Evolutionary conservation across 2,797 vertebrate species (phyloP).

Genomic region (Liasis olivaceus): DNA sequence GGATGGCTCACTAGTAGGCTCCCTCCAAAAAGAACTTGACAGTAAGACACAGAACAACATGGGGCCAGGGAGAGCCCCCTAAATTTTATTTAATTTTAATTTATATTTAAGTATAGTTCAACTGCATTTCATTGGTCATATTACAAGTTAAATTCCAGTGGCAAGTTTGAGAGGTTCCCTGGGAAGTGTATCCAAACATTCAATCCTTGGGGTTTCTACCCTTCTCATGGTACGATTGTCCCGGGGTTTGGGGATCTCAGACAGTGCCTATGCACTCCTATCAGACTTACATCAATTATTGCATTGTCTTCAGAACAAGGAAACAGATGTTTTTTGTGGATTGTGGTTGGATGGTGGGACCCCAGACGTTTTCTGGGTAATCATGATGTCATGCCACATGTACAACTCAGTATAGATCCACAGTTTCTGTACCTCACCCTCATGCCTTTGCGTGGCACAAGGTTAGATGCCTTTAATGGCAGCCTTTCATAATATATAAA

Average conservation of each 20-base stretch:
- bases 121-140: neutral
- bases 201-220: neutral
- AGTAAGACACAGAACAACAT: neutral
- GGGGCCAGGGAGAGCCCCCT: neutral
- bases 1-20: too few relatives aligned
- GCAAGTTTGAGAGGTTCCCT: neutral
- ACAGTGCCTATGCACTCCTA: neutral
- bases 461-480: neutral
- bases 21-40: neutral
- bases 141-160: neutral
- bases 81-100: neutral
- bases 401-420: neutral
- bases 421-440: neutral
- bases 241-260: neutral
- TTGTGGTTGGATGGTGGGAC: neutral
- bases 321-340: neutral
- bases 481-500: neutral
- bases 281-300: neutral
- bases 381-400: neutral
- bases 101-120: neutral
- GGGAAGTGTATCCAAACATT: neutral
- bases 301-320: neutral
- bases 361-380: neutral
- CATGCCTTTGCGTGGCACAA: neutral
- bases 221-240: neutral